Evolutionary conservation across 1,140 invertebrate genomes (phyloP), one percentile per base, ranked within the genome.

Genomic region (Drosophila ambigua): DNA sequence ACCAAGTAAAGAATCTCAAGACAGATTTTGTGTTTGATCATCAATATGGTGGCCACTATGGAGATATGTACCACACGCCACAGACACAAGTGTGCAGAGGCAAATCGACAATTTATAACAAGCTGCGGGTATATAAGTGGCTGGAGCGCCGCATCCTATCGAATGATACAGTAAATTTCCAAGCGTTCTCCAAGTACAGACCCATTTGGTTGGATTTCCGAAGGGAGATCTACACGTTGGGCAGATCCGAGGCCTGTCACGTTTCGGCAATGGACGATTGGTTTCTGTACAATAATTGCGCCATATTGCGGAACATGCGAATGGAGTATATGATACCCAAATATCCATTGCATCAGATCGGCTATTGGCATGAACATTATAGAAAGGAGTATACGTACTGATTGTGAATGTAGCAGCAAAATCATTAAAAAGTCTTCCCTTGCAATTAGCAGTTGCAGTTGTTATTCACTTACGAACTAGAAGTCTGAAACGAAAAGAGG

Each of bases 301-400:
- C 54, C 15, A 26, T 46, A 11, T n/a, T 13, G 11, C 54, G 54
- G 4, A 58, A 58, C 20, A 44, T 45, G 54, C 39, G 54, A 11
- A 20, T 58, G 55, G 55, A 58, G 24, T 58, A 46, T 23, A 23
- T 58, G 26, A 35, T 46, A 46, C 44, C 44, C 7, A 45, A 46
- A 9, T 46, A 58, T 35, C 55, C 55, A 7, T 26, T 58, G n/a
- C 26, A 58, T n/a, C 55, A 58, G 15, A 16, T 31, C 6, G 44
- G n/a, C 24, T 52, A 51, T 28, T 31, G 16, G 16, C 16, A 16
- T 16, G 16, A 16, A 16, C 16, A 16, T 1, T 16, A 16, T 16
- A 16, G 16, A 16, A 16, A 16, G 16, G 16, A 16, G 16, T 1
- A 16, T 16, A 16, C 16, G 16, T 16, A 16, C 1, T 16, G 16